These are phyloP conservation scores for Brachypteracias leptosomus DNA, from an alignment of 2,113 vertebrate genomes.

Conservation along the genomic window DNA sequence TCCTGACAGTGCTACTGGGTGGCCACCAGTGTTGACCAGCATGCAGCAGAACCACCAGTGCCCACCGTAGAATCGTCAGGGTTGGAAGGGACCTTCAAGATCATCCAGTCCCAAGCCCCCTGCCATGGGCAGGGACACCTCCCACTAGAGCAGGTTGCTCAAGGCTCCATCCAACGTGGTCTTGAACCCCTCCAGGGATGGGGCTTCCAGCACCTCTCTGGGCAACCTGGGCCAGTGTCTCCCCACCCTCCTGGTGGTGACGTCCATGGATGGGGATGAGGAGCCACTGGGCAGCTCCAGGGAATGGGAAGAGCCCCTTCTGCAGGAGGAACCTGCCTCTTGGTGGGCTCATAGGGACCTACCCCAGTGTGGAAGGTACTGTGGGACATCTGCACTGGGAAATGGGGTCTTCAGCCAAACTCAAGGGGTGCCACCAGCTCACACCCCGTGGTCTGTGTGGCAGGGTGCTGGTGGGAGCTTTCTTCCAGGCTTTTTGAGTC, in stretches of 20 bases:
- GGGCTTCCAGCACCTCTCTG: no score
- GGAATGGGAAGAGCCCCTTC: neutral
- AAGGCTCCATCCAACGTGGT: no score
- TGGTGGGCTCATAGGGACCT: neutral
- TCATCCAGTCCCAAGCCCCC: no score
- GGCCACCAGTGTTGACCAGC: neutral
- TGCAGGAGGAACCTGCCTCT: neutral
- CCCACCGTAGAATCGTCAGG: rapidly evolving
- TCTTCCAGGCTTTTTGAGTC: neutral
- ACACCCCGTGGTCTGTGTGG: rapidly evolving
- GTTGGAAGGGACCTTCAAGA: no score
- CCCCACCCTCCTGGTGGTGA: no score
- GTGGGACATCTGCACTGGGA: neutral
- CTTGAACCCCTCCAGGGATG: no score
- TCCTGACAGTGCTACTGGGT: neutral
- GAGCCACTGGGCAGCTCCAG: neutral
- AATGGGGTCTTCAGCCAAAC: neutral
- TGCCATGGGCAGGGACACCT: no score
- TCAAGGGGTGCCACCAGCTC: neutral
- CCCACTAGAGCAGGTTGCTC: no score
- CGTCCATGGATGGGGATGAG: neutral
- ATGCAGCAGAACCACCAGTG: neutral
- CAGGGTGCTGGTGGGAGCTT: neutral
- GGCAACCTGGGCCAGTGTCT: no score
- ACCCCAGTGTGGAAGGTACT: neutral